phyloP scores from a whole-genome alignment of 2,888 invertebrate species.

The Melanargia galathea region DNA sequence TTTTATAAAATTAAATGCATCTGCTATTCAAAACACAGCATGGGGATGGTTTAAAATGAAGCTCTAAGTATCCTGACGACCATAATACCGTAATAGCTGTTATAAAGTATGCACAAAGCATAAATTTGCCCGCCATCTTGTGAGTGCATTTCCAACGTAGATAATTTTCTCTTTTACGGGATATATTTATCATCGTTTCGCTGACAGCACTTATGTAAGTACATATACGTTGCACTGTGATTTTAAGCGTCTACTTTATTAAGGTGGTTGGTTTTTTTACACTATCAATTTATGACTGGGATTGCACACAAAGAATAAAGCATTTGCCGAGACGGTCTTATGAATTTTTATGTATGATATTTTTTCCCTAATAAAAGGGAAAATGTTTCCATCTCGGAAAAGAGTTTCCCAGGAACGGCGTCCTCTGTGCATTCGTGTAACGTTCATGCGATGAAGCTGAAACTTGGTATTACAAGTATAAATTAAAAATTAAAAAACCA shows the following conservation, averaged over 20 bases:
- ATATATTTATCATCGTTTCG: conserved; percentile 26
- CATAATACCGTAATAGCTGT: conserved; percentile 22
- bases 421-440: too few relatives aligned
- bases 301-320: too few relatives aligned
- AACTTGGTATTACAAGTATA: too few relatives aligned
- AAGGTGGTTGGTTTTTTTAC: not conserved
- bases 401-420: too few relatives aligned
- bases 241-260: conserved; percentile 7
- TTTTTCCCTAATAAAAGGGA: too few relatives aligned
- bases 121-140: conserved; percentile 31
- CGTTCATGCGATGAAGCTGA: too few relatives aligned
- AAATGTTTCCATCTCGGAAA: too few relatives aligned
- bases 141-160: conserved; percentile 29
- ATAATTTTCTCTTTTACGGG: conserved; percentile 24
- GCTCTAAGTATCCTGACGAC: conserved; percentile 22
- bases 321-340: too few relatives aligned
- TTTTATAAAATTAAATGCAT: not conserved
- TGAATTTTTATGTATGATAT: too few relatives aligned
- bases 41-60: conserved; percentile 20
- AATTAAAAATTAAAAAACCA: too few relatives aligned
- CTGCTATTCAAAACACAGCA: not conserved
- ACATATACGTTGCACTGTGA: conserved; percentile 1
- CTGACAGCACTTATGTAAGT: conserved; percentile 14
- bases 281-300: not conserved
- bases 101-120: conserved; percentile 26